A percentile compares a stretch with the other conserved stretches of the same genome.
Evolutionary conservation across 92 coral and sea anemone genomes (phyloP).

Genomic region (Actinostola sp.): DNA sequence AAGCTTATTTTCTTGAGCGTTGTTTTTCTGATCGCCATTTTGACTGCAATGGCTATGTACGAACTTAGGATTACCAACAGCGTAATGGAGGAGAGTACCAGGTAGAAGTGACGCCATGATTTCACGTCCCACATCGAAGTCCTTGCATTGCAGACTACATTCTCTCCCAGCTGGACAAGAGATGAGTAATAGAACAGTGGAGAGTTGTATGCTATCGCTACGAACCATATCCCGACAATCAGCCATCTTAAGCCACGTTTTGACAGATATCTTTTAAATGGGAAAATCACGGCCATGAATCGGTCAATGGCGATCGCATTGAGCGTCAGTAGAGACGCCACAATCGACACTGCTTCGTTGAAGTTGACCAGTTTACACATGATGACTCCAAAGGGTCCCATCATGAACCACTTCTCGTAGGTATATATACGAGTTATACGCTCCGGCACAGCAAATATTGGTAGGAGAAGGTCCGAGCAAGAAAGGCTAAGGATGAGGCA

Average conservation of each 20-base stretch:
- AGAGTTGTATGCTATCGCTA: conserved; percentile 31
- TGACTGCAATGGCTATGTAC: conserved; percentile 23
- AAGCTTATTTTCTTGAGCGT: not conserved
- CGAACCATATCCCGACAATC: conserved; percentile 17
- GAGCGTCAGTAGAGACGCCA: conserved; percentile 27
- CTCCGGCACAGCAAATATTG: conserved; percentile 37
- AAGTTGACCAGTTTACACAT: conserved; percentile 41
- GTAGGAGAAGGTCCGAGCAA: conserved; percentile 26
- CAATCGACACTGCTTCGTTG: conserved; percentile 43
- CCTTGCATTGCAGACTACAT: conserved; percentile 21
- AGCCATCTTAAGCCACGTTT: not conserved
- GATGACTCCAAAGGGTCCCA: conserved; percentile 23
- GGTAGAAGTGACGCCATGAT: conserved; percentile 33
- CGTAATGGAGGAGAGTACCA: conserved; percentile 23
- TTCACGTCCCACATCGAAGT: conserved; percentile 17
- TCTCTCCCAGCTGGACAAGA: not conserved
- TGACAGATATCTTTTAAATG: conserved; percentile 5
- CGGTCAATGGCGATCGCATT: conserved; percentile 39
- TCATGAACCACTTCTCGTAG: conserved; percentile 33
- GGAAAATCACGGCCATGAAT: conserved; percentile 19
- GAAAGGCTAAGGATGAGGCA: conserved; percentile 26
- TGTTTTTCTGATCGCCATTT: conserved; percentile 1
- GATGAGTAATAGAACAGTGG: conserved; percentile 32
- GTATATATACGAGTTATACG: conserved; percentile 30
- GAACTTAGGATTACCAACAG: conserved; percentile 3